These are phyloP conservation scores for Mimas tiliae DNA, from an alignment of 2,888 invertebrate species.

Conservation along the genomic window DNA sequence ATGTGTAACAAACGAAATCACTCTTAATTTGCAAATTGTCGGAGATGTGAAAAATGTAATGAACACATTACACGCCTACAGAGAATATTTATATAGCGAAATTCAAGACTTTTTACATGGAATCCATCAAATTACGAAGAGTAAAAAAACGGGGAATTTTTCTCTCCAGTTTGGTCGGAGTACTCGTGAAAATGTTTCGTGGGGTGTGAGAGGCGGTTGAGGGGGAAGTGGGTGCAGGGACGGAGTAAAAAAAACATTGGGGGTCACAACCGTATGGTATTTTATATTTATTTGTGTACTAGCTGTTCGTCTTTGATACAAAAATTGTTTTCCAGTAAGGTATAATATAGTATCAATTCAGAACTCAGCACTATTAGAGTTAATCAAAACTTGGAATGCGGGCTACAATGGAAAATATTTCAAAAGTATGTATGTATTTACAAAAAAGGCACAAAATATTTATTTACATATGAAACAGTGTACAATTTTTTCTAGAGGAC, in stretches of 20 bases:
- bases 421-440: too few relatives aligned
- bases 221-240: constrained; percentile 2
- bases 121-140: constrained; percentile 50
- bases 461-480: too few relatives aligned
- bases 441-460: too few relatives aligned
- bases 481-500: too few relatives aligned
- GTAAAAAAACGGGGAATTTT: constrained; percentile 44
- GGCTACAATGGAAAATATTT: too few relatives aligned
- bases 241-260: neutral
- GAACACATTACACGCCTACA: constrained; percentile 23
- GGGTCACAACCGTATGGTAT: neutral
- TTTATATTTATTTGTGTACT: neutral
- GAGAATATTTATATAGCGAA: constrained; percentile 19
- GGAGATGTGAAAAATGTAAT: constrained; percentile 24
- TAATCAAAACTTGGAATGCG: too few relatives aligned
- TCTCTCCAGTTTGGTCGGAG: constrained; percentile 37
- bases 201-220: neutral
- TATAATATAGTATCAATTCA: too few relatives aligned
- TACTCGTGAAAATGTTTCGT: constrained; percentile 32
- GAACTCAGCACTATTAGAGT: too few relatives aligned
- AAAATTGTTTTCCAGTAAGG: too few relatives aligned
- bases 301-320: too few relatives aligned
- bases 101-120: constrained; percentile 26
- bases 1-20: neutral
- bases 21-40: constrained; percentile 11